phyloP scores from a whole-genome alignment of 2,888 invertebrate genomes.

The Heliconius cydno region DNA sequence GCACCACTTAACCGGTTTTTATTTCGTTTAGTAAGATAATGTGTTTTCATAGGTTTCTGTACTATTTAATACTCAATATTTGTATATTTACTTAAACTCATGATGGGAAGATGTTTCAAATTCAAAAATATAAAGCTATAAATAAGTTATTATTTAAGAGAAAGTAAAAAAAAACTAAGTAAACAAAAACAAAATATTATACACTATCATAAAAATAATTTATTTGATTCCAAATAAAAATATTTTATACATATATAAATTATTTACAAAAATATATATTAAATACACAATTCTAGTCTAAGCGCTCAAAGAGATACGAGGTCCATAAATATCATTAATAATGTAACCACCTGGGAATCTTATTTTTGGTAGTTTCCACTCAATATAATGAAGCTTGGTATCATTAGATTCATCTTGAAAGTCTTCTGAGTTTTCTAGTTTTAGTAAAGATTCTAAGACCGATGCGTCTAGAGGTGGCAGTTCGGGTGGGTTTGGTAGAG shows the following conservation, averaged over 20 bases:
- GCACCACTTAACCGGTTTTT: too few species aligned
- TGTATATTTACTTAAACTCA: too few species aligned
- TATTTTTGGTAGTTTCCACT: constrained; percentile 9
- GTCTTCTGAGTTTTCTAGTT: not conserved
- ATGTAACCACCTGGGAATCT: constrained; percentile 14
- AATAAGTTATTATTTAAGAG: too few species aligned
- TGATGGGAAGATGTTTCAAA: too few species aligned
- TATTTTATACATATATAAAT: not conserved
- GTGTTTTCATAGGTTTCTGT: too few species aligned
- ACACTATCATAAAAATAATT: not conserved
- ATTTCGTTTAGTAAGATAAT: too few species aligned
- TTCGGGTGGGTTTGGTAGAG: not conserved
- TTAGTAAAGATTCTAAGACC: not conserved
- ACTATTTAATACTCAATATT: too few species aligned
- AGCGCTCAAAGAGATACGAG: not conserved
- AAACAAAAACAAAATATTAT: not conserved
- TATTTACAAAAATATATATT: not conserved
- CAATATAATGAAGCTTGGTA: not conserved
- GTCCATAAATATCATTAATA: not conserved
- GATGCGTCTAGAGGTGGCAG: not conserved
- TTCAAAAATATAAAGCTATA: too few species aligned
- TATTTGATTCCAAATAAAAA: not conserved
- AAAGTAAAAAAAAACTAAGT: not conserved
- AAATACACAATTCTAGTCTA: not conserved
- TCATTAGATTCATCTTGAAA: not conserved